Evolutionary conservation across 2,113 vertebrate genomes (phyloP), one percentile per base, ranked within the genome.

Genomic region (Periophthalmodon schlosseri): DNA sequence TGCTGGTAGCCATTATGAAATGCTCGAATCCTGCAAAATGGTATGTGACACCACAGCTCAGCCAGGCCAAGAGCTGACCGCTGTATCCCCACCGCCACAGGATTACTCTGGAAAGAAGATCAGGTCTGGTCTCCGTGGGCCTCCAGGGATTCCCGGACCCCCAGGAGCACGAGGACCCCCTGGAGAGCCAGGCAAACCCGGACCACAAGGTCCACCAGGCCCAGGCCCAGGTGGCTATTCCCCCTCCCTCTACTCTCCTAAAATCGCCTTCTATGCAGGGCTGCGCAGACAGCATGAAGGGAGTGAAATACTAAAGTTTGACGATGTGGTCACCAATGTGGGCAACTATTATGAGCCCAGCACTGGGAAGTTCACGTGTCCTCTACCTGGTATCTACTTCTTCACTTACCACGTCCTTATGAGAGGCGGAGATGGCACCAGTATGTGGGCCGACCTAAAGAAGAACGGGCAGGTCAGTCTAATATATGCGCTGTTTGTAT

Each of bases 341-440:
- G 97, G 97, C 63, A 99, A 99, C 92, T 97, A 98, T 92, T 99
- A 99, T 11, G 97, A 99, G 83, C 96, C 96, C 24, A 95, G 94
- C 75, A 98, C 96, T 0, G 97, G 97, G 79, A 98, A 99, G 84
- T 99, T 99, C 94, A 99, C 96, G 83, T 99, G 96, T 86, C 96
- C 96, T 5, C 93, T 98, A 75, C 96, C 96, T 2, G 97, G 97
- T 74, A 96, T 97, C 89, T 99, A 99, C 91, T 99, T 96, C 93
- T 99, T 99, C 91, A 96, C 97, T 86, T 99, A 99, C 93, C 97
- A 99, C 57, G 96, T 99, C 83, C 95, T 99, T 54, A 99, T 99
- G 97, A 94, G 96, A 80, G 96, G 96, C n/a, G 96, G 96, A 15
- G 96, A 97, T 2, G 96, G 96, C 33, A 98, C 96, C 87, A 98